These are phyloP conservation scores for Tinamus major DNA, from an alignment of 2,797 vertebrate species.

Conservation along the genomic window DNA sequence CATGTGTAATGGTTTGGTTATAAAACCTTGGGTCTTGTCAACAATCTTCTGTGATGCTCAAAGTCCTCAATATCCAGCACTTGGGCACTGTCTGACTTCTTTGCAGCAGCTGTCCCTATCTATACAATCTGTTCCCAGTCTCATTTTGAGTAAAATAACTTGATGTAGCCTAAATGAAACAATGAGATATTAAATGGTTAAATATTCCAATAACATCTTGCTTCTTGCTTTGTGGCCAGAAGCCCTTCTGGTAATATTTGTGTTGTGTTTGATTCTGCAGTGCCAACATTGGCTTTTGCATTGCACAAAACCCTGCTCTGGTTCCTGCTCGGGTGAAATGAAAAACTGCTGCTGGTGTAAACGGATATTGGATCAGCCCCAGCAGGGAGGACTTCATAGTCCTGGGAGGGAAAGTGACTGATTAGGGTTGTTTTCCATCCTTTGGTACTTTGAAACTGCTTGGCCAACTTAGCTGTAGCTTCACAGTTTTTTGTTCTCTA, in stretches of 20 bases:
- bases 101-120: not conserved
- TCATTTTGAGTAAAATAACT: not conserved
- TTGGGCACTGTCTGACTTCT: not conserved
- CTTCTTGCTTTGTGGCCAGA: not conserved
- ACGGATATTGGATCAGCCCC: not conserved
- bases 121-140: not conserved
- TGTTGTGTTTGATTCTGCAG: not conserved
- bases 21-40: not conserved
- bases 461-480: not conserved
- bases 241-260: not conserved
- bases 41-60: not conserved
- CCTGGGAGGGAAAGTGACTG: not conserved
- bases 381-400: not conserved
- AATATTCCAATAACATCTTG: not conserved
- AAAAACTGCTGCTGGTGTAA: no score
- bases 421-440: not conserved
- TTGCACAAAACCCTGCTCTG: accelerated
- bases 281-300: not conserved
- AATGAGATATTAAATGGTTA: not conserved
- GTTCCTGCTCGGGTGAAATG: not conserved
- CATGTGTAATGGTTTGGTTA: not conserved
- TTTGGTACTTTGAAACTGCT: not conserved
- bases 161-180: not conserved
- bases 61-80: not conserved
- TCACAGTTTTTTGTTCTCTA: not conserved